phyloP scores from a whole-genome alignment of 2,797 vertebrate genomes.

The Sebastolobus alascanus region DNA sequence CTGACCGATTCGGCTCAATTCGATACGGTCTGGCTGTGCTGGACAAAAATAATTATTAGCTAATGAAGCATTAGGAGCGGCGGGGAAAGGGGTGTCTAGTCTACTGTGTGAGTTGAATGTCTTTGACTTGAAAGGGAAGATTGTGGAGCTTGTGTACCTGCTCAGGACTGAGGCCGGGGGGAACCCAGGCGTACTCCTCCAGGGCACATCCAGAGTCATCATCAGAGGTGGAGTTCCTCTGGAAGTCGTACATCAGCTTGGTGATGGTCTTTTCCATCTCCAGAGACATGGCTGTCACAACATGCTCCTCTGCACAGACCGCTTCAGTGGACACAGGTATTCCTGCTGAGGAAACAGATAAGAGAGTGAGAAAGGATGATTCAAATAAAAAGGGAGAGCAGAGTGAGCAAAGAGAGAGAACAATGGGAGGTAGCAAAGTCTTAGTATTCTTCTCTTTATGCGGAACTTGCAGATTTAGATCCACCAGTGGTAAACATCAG shows the following conservation, averaged over 20 bases:
- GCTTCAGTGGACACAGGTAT: constrained; percentile 77
- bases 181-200: constrained; percentile 97
- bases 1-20: constrained; percentile 46
- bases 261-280: constrained; percentile 99
- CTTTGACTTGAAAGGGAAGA: neutral
- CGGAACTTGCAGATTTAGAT: constrained; percentile 1
- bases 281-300: constrained; percentile 95
- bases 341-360: constrained; percentile 56
- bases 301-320: constrained; percentile 90
- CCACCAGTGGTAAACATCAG: constrained; percentile 13
- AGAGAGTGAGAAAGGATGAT: neutral
- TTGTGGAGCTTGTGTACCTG: constrained; percentile 86
- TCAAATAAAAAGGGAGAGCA: neutral
- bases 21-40: constrained; percentile 2
- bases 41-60: constrained; percentile 27
- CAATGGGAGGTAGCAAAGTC: neutral
- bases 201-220: constrained; percentile 97
- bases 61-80: constrained; percentile 18
- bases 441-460: neutral
- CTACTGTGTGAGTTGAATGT: neutral
- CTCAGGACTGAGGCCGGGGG: constrained; percentile 95
- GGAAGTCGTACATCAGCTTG: constrained; percentile 99
- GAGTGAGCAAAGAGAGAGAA: neutral
- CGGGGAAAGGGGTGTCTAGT: neutral
- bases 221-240: constrained; percentile 98